phyloP scores from a whole-genome alignment of 37 sponge, comb jelly and placozoan species.

The Halisarca cf. caerulea region DNA sequence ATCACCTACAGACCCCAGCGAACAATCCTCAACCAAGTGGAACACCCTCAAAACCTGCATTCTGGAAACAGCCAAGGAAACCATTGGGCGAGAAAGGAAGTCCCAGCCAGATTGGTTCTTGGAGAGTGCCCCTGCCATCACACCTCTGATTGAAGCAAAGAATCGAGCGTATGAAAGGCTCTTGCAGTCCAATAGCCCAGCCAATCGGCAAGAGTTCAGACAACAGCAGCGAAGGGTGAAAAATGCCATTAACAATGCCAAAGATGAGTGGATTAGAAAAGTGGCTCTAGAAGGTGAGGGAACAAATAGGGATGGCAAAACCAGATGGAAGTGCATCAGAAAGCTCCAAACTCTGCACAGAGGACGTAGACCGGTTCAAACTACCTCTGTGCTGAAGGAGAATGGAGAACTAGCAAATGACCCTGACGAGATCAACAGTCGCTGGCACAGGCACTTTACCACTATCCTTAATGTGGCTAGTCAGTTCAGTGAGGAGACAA shows the following conservation, averaged over 20 bases:
- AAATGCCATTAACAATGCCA: constrained; percentile 3
- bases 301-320: constrained; percentile 41
- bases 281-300: constrained; percentile 20
- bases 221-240: not conserved
- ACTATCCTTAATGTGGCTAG: not conserved
- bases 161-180: constrained; percentile 23
- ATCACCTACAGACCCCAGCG: not conserved
- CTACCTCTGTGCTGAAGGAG: constrained; percentile 33
- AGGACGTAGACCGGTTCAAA: constrained; percentile 4
- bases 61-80: not conserved
- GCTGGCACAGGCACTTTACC: constrained; percentile 10
- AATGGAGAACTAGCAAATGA: constrained; percentile 35
- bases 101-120: constrained; percentile 51
- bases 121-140: not conserved
- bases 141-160: constrained; percentile 44
- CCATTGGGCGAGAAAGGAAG: not conserved
- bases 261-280: not conserved
- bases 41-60: not conserved
- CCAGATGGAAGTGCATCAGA: constrained; percentile 26
- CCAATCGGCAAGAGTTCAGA: constrained; percentile 13
- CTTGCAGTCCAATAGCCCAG: not conserved
- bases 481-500: not conserved
- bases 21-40: not conserved
- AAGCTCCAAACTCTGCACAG: constrained; percentile 31
- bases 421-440: too few species aligned